Conservation (phyloP, 2,888 invertebrate genomes). For the Stenchaetothrips biformis region DNA sequence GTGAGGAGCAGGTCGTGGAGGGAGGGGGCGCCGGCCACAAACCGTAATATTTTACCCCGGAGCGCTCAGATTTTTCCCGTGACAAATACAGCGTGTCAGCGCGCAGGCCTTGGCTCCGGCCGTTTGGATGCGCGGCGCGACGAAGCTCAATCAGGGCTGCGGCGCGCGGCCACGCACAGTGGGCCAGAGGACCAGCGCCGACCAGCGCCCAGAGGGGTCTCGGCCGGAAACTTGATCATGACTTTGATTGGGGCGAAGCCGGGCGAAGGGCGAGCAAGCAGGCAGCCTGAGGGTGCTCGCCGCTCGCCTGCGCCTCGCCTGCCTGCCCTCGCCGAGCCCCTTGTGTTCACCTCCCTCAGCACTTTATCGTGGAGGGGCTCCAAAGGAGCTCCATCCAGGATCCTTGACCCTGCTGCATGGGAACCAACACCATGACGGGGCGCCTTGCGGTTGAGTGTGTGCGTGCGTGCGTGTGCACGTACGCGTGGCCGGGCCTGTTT, state of each 20-base stretch:
- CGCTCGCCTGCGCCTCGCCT: too few species aligned
- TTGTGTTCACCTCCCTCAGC: too few species aligned
- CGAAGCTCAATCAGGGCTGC: background rate
- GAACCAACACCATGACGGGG: background rate
- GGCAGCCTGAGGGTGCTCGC: too few species aligned
- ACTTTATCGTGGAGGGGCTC: too few species aligned
- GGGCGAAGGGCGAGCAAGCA: background rate
- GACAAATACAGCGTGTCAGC: conserved; percentile 18
- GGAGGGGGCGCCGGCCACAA: background rate
- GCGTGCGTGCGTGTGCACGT: background rate
- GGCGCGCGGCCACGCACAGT: background rate
- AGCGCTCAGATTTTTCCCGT: conserved; percentile 11
- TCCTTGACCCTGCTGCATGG: background rate
- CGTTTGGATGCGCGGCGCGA: background rate
- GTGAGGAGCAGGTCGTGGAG: background rate
- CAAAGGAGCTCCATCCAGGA: background rate
- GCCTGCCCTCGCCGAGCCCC: too few species aligned
- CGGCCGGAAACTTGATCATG: background rate
- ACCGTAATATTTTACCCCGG: conserved; percentile 15
- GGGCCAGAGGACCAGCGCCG: background rate
- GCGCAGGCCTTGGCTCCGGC: background rate
- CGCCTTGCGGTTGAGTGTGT: background rate
- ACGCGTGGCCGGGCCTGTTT: background rate
- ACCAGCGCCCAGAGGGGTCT: background rate
- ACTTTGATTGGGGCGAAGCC: background rate